These are phyloP conservation scores for Brachyhypopomus occidentalis DNA, from an alignment of 2,113 vertebrate genomes.

Conservation along the genomic window DNA sequence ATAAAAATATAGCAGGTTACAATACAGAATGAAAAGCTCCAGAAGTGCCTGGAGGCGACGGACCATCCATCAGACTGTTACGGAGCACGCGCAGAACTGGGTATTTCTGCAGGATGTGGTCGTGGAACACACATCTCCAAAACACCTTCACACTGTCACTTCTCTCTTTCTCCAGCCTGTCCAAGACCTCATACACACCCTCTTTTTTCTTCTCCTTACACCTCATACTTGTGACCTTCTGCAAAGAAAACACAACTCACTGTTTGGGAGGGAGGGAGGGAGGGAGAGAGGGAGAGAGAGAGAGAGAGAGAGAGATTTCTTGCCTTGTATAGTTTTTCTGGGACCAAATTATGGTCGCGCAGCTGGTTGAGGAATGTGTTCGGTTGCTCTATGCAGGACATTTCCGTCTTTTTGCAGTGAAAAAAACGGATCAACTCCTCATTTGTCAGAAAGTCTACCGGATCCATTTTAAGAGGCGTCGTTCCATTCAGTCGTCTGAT, in stretches of 20 bases:
- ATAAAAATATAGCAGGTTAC: neutral
- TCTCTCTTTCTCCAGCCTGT: constrained; percentile 61
- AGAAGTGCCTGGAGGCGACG: constrained; percentile 19
- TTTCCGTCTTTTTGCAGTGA: constrained; percentile 61
- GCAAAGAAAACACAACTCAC: neutral
- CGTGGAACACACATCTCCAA: constrained; percentile 67
- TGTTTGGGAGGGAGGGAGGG: neutral
- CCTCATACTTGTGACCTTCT: constrained; percentile 65
- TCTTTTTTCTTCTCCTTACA: constrained; percentile 40
- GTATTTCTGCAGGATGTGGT: constrained; percentile 61
- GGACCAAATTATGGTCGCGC: constrained; percentile 66
- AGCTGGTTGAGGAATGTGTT: constrained; percentile 65
- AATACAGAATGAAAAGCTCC: no score
- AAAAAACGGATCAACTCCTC: constrained; percentile 60
- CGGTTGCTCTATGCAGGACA: constrained; percentile 69
- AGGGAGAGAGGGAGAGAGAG: neutral
- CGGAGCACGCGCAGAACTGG: constrained; percentile 53
- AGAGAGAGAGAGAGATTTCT: constrained; percentile 4
- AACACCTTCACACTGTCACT: constrained; percentile 52
- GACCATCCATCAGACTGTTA: constrained; percentile 65
- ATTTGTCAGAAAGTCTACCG: constrained; percentile 50
- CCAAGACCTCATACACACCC: constrained; percentile 63
- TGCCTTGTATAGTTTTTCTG: constrained; percentile 62
- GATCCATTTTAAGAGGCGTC: constrained; percentile 54
- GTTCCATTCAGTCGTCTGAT: no score